Conservation (phyloP, 2,888 invertebrate species). For the Scaptomyza flava region DNA sequence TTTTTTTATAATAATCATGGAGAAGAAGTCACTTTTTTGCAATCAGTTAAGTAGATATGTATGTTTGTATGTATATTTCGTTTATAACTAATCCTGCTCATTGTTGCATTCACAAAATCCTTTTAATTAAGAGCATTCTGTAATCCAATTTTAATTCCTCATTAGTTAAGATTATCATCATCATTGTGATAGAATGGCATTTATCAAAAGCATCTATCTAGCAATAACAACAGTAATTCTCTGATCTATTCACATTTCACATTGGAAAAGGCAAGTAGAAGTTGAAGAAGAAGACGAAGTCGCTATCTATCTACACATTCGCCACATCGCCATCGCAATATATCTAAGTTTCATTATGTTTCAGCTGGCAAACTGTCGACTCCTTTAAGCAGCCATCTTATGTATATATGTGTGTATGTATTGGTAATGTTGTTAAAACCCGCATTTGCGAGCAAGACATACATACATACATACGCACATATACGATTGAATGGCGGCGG, state of each 20-base stretch:
- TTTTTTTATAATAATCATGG: too few relatives aligned
- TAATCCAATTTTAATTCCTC: constrained; percentile 71
- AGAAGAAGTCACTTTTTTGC: too few relatives aligned
- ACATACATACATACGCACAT: constrained; percentile 7
- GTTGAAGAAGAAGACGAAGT: constrained; percentile 8
- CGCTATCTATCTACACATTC: constrained; percentile 51
- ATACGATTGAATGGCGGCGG: constrained; percentile 31
- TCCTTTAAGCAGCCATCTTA: constrained; percentile 16
- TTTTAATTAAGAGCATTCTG: constrained; percentile 58
- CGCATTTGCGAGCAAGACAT: constrained; percentile 39
- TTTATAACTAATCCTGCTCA: constrained; percentile 31
- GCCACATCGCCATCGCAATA: constrained; percentile 16
- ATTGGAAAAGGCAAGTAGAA: constrained; percentile 9
- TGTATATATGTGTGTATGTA: constrained; percentile 2
- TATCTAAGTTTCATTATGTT: constrained; percentile 34
- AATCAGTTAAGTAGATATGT: too few relatives aligned
- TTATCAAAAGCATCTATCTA: constrained; percentile 61
- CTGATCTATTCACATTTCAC: constrained; percentile 44
- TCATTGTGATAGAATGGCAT: constrained; percentile 60
- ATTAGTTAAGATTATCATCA: constrained; percentile 70
- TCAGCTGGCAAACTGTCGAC: constrained; percentile 3
- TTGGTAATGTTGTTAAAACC: constrained; percentile 41
- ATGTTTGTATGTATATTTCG: background rate
- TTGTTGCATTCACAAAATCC: constrained; percentile 56
- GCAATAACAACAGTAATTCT: constrained; percentile 36